Conservation (phyloP, 1,140 invertebrate genomes). For the Mya arenaria region DNA sequence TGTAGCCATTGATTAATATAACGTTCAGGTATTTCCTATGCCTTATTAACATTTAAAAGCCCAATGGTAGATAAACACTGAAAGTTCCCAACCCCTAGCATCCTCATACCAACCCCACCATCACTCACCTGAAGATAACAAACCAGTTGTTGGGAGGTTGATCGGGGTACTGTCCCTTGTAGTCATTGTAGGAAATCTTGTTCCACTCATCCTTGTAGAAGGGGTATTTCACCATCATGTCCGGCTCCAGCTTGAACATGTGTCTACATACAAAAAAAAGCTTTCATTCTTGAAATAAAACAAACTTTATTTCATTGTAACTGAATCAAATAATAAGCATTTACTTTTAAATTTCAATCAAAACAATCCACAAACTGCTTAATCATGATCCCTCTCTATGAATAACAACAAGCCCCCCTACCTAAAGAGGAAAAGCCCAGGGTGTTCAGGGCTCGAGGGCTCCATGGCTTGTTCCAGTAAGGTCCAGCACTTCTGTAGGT, state of each 20-base stretch:
- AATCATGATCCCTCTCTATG: background rate
- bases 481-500: constrained; percentile 76
- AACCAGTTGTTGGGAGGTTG: constrained; percentile 79
- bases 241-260: constrained; percentile 77
- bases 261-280: constrained; percentile 60
- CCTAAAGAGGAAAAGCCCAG: constrained; percentile 77
- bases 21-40: too few relatives aligned
- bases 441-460: constrained; percentile 71
- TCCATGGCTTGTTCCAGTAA: constrained; percentile 68
- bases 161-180: constrained; percentile 76
- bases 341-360: too few relatives aligned
- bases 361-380: background rate
- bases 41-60: too few relatives aligned
- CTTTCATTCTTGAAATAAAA: background rate
- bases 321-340: too few relatives aligned
- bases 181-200: constrained; percentile 80
- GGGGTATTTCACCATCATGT: constrained; percentile 78
- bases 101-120: too few relatives aligned
- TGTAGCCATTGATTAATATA: too few relatives aligned
- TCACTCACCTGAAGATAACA: constrained; percentile 77
- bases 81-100: too few relatives aligned
- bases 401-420: constrained; percentile 36
- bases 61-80: too few relatives aligned
- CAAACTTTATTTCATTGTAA: background rate
- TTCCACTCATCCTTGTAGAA: constrained; percentile 81